Conservation (phyloP, 2,797 vertebrate genomes). For the Myotis myotis region DNA sequence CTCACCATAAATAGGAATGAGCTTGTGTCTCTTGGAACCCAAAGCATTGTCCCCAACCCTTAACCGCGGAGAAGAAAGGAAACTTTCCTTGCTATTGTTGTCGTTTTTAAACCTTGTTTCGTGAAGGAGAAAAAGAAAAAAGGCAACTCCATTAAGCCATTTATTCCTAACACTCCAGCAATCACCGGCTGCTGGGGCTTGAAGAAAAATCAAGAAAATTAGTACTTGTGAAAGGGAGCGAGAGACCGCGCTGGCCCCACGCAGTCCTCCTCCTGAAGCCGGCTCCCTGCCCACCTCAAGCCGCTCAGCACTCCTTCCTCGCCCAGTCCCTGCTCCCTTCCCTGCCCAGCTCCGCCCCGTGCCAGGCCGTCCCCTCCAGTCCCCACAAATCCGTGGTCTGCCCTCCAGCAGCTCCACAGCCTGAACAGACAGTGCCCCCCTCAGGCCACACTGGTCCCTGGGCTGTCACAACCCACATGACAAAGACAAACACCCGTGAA, state of each 20-base stretch:
- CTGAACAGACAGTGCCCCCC: conserved; percentile 57
- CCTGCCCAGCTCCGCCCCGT: too few species aligned
- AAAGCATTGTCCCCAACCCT: neutral
- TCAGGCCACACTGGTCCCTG: conserved; percentile 15
- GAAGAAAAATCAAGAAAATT: conserved; percentile 60
- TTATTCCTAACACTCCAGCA: conserved; percentile 28
- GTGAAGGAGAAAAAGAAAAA: neutral
- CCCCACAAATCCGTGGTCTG: neutral
- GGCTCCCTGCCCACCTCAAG: neutral
- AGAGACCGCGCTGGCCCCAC: neutral
- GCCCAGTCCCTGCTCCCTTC: rapidly evolving
- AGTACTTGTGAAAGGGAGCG: neutral
- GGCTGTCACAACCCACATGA: neutral
- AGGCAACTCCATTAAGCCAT: neutral
- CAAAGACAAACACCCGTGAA: neutral
- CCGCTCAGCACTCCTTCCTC: rapidly evolving
- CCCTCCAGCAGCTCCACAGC: neutral
- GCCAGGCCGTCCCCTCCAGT: too few species aligned
- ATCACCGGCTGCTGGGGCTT: neutral
- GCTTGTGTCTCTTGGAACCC: neutral
- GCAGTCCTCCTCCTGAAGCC: neutral
- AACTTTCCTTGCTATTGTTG: neutral
- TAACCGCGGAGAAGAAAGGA: neutral
- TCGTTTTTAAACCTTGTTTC: conserved; percentile 10
- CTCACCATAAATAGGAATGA: neutral